Percentiles rank a stretch among this genome's conserved stretches.
Evolutionary conservation across 1,140 invertebrate genomes (phyloP).

Genomic region (Cryptotermes secundus): DNA sequence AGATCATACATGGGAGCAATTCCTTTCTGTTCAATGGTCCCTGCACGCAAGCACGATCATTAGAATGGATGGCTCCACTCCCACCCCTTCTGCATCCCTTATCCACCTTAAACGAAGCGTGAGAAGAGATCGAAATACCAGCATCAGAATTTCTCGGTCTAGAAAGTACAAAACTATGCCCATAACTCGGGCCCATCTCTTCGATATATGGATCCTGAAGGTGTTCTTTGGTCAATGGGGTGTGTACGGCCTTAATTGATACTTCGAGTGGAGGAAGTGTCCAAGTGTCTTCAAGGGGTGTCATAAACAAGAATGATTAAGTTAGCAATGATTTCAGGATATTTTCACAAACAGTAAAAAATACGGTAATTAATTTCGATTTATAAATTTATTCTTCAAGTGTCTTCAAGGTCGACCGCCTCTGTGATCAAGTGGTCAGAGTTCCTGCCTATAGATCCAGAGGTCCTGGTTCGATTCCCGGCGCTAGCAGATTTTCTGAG

Average conservation of each 20-base stretch:
- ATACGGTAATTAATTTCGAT: no score
- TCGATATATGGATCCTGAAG: neutral
- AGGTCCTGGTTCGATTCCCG: no score
- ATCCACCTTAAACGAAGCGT: slow-evolving; percentile 2
- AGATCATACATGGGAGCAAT: neutral
- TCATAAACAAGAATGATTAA: neutral
- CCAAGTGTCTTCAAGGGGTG: neutral
- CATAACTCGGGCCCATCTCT: neutral
- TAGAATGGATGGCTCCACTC: neutral
- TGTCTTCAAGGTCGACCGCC: no score
- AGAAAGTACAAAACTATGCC: slow-evolving; percentile 19
- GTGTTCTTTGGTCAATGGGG: slow-evolving; percentile 17
- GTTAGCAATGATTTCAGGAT: no score
- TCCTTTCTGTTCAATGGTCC: slow-evolving; percentile 4
- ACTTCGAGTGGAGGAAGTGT: neutral
- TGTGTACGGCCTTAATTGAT: neutral
- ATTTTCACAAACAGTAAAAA: no score
- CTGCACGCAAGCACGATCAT: slow-evolving; percentile 1
- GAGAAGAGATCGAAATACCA: neutral
- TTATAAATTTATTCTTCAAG: no score
- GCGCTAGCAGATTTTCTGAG: no score
- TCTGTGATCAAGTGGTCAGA: no score
- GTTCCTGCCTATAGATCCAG: no score
- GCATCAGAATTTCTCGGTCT: slow-evolving; percentile 15
- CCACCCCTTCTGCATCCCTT: neutral